Percentiles rank a stretch among this genome's conserved stretches.
phyloP scores from a whole-genome alignment of 2,888 invertebrate genomes.

The Drosophila stalkeri region DNA sequence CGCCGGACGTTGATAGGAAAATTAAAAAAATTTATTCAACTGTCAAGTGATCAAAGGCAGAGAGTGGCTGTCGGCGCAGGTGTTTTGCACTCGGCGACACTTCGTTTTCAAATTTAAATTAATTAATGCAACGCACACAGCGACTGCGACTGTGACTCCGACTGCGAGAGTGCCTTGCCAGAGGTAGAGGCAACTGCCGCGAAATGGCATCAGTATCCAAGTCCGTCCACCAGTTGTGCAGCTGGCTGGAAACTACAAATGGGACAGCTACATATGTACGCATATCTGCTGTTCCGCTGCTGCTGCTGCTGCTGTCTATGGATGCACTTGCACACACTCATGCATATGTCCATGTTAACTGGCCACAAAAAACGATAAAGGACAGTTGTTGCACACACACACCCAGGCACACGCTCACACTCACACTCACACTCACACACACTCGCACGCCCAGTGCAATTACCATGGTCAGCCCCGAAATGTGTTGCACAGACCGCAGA shows the following conservation, averaged over 20 bases:
- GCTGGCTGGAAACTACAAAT: constrained; percentile 72
- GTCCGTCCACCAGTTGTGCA: constrained; percentile 48
- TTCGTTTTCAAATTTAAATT: constrained; percentile 77
- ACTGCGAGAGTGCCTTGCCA: constrained; percentile 6
- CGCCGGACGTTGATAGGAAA: constrained; percentile 64
- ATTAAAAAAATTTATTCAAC: constrained; percentile 79
- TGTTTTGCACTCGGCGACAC: constrained; percentile 81
- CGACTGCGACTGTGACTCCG: neutral
- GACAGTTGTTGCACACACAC: constrained; percentile 61
- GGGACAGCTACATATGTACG: constrained; percentile 68
- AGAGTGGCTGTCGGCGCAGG: constrained; percentile 75
- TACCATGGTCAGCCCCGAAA: constrained; percentile 57
- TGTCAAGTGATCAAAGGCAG: constrained; percentile 77
- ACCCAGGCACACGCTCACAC: neutral
- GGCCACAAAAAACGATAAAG: constrained; percentile 76
- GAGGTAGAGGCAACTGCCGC: constrained; percentile 17
- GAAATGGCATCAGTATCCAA: constrained; percentile 46
- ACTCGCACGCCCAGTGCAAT: constrained; percentile 32
- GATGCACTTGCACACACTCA: constrained; percentile 16
- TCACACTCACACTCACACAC: constrained; percentile 10
- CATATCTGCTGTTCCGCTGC: constrained; percentile 44
- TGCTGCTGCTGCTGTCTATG: constrained; percentile 27
- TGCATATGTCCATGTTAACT: constrained; percentile 65
- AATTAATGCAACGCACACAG: constrained; percentile 75
- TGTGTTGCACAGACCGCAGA: constrained; percentile 82